Evolutionary conservation across 2,888 invertebrate genomes (phyloP).

Genomic region (Plemyria rubiginata): DNA sequence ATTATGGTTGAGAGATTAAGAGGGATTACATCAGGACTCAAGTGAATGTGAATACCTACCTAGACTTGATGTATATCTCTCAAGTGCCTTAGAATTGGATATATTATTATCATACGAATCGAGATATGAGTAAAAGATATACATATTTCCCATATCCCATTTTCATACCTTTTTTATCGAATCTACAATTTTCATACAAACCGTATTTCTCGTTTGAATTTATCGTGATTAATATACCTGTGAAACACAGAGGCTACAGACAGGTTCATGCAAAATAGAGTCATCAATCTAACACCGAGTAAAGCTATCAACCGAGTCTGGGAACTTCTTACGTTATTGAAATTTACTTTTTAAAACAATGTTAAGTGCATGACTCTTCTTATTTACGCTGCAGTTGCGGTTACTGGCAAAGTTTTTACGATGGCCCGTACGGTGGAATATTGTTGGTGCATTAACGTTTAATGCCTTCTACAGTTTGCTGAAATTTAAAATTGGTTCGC

Average conservation of each 20-base stretch:
- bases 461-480: constrained; percentile 68
- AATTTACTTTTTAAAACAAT: constrained; percentile 78
- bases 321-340: constrained; percentile 74
- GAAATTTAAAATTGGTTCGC: constrained; percentile 75
- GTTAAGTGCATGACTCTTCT: constrained; percentile 68
- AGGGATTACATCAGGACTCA: constrained; percentile 28
- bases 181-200: neutral
- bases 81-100: neutral
- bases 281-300: constrained; percentile 51
- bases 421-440: constrained; percentile 65
- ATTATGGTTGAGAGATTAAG: constrained; percentile 44
- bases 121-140: neutral
- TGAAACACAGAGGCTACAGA: constrained; percentile 39
- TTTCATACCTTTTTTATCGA: neutral
- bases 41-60: constrained; percentile 23
- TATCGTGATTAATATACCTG: constrained; percentile 46
- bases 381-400: constrained; percentile 59
- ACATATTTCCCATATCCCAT: neutral
- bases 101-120: neutral
- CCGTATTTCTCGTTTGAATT: constrained; percentile 15
- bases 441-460: constrained; percentile 81
- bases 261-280: constrained; percentile 47
- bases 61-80: neutral
- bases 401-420: constrained; percentile 79
- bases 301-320: constrained; percentile 57